A percentile compares a stretch with the other conserved stretches of the same genome.
Conservation (phyloP, 2,113 vertebrate species). For the Gobio gobio region DNA sequence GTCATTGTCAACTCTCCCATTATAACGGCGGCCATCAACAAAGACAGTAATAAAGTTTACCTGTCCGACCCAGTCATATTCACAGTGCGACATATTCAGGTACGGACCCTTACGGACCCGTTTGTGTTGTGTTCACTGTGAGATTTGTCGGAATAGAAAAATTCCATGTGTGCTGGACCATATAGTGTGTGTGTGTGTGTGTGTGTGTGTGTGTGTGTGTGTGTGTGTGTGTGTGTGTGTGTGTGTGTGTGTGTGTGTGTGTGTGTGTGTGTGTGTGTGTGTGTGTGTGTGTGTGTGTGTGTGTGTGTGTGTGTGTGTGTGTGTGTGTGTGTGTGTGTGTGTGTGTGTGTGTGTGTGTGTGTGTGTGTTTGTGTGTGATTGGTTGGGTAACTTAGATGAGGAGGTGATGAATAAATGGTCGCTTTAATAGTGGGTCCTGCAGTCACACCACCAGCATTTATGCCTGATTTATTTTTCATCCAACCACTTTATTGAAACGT, state of each 20-base stretch:
- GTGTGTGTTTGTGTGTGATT: conserved; percentile 19
- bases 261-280: no score
- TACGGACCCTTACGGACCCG: conserved; percentile 59
- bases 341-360: no score
- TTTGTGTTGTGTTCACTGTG: neutral
- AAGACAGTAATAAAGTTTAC: conserved; percentile 97
- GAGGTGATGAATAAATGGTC: conserved; percentile 62
- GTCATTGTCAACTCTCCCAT: conserved; percentile 97
- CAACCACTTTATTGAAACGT: conserved; percentile 65
- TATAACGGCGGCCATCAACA: conserved; percentile 97
- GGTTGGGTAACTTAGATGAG: conserved; percentile 14
- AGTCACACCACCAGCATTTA: conserved; percentile 56
- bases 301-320: no score
- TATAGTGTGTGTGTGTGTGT: no score
- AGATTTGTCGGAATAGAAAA: neutral
- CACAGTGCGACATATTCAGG: conserved; percentile 94
- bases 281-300: no score
- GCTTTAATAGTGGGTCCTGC: conserved; percentile 57
- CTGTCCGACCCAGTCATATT: conserved; percentile 95
- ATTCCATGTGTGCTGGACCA: no score
- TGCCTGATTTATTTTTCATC: conserved; percentile 38
- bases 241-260: no score
- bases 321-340: no score
- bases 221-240: no score
- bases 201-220: no score